Conservation (phyloP, 30 jellyfish, hydroid and myxozoan genomes). For the Pelagia noctiluca region DNA sequence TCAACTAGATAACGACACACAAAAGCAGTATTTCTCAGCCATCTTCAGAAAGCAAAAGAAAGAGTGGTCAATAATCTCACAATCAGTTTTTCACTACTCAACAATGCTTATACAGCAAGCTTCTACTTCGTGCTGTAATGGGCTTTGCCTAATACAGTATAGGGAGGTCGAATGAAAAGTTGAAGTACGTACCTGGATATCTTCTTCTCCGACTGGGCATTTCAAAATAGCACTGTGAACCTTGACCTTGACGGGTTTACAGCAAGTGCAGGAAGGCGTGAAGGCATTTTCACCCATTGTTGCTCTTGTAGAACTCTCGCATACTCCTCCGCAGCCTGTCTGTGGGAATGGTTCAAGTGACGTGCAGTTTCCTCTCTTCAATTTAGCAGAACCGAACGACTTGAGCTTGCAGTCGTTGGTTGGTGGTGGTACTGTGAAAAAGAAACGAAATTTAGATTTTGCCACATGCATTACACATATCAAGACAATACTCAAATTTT, state of each 20-base stretch:
- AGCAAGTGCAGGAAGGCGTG: slow-evolving; percentile 82
- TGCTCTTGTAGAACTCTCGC: slow-evolving; percentile 74
- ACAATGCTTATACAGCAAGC: too few species aligned
- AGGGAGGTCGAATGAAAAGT: too few species aligned
- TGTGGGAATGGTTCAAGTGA: slow-evolving; percentile 61
- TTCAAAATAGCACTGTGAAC: slow-evolving; percentile 55
- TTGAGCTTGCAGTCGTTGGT: slow-evolving; percentile 73
- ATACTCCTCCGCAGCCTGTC: slow-evolving; percentile 91
- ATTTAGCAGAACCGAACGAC: slow-evolving; percentile 36
- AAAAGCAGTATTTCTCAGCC: too few species aligned
- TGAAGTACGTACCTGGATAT: slow-evolving; percentile 50
- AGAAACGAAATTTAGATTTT: neutral
- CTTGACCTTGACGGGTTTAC: slow-evolving; percentile 70
- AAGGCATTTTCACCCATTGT: slow-evolving; percentile 58
- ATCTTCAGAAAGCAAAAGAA: too few species aligned
- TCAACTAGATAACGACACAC: too few species aligned
- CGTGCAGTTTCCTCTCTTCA: slow-evolving; percentile 71
- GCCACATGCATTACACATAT: too few species aligned
- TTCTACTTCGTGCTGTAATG: too few species aligned
- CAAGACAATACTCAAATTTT: too few species aligned
- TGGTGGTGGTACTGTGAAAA: slow-evolving; percentile 62
- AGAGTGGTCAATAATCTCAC: too few species aligned
- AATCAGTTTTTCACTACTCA: too few species aligned
- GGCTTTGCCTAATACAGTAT: too few species aligned
- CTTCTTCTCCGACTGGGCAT: slow-evolving; percentile 72